Percentiles rank a stretch among this genome's conserved stretches.
Evolutionary conservation across 2,797 vertebrate species (phyloP).

Genomic region (Streptopelia turtur): DNA sequence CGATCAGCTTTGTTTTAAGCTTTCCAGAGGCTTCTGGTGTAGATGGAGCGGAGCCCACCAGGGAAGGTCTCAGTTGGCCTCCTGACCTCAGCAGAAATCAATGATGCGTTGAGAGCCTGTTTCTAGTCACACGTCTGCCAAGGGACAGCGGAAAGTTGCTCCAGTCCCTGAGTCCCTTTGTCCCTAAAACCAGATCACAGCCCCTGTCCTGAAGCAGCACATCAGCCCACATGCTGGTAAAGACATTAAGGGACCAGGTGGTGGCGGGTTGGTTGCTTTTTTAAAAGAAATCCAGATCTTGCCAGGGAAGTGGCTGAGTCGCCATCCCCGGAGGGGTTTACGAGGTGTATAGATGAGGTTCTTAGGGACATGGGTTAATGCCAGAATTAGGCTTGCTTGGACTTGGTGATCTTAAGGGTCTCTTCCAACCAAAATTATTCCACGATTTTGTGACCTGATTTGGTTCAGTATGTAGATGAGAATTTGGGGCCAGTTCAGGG

Average conservation of each 20-base stretch:
- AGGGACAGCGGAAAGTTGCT: not conserved
- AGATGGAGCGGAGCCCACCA: not conserved
- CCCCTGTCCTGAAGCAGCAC: accelerated
- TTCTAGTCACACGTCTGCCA: not conserved
- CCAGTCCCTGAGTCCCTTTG: not conserved
- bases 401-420: no score
- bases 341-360: no score
- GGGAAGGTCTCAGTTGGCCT: not conserved
- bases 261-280: no score
- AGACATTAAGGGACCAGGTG: not conserved
- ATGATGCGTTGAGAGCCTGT: accelerated
- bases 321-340: no score
- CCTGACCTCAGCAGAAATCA: not conserved
- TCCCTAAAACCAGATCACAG: not conserved
- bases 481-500: not conserved
- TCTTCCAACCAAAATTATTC: no score
- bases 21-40: not conserved
- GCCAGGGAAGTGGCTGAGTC: no score
- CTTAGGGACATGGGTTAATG: no score
- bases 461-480: accelerated
- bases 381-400: no score
- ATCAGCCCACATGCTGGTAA: accelerated
- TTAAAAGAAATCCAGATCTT: no score
- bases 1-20: not conserved
- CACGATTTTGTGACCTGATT: not conserved